Percentiles rank a stretch among this genome's conserved stretches.
These are phyloP conservation scores for Tetragnatha montana DNA, from an alignment of 2,888 invertebrate species.

Conservation along the genomic window DNA sequence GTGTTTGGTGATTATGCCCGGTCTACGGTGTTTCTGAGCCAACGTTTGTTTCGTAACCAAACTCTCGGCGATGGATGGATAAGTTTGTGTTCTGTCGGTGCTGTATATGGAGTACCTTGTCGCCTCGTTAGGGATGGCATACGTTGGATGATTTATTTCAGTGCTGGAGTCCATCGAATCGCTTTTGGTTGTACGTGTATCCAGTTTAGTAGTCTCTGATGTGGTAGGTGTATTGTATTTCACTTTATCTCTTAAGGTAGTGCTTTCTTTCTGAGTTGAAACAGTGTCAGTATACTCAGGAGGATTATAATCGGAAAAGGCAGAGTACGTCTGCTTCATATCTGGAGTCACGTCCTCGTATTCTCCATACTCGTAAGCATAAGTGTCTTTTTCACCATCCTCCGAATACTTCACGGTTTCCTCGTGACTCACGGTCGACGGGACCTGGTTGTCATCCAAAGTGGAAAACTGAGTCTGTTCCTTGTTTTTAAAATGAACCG, in stretches of 20 bases:
- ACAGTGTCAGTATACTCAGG: slow-evolving; percentile 39
- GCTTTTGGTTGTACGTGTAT: slow-evolving; percentile 11
- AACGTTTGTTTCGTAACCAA: neutral
- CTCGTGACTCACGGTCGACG: neutral
- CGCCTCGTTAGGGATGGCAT: neutral
- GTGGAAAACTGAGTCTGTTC: neutral
- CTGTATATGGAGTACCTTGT: slow-evolving; percentile 42
- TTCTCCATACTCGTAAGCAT: slow-evolving; percentile 59
- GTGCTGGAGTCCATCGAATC: neutral
- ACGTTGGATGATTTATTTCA: neutral
- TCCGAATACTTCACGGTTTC: neutral
- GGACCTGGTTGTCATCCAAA: neutral
- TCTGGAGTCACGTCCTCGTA: slow-evolving; percentile 33
- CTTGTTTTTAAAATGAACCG: neutral
- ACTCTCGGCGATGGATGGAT: neutral
- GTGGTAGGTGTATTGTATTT: slow-evolving; percentile 34
- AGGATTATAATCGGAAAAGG: slow-evolving; percentile 51
- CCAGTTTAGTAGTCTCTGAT: neutral
- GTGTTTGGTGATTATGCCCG: slow-evolving; percentile 12
- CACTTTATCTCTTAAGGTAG: slow-evolving; percentile 10
- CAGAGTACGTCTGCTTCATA: slow-evolving; percentile 35
- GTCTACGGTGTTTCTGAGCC: slow-evolving; percentile 17
- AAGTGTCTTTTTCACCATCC: slow-evolving; percentile 24
- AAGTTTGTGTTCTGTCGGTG: slow-evolving; percentile 5
- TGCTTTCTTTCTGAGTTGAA: neutral